Base-by-base conservation (phyloP, 2,113 vertebrate species). In the Arothron firmamentum region DNA sequence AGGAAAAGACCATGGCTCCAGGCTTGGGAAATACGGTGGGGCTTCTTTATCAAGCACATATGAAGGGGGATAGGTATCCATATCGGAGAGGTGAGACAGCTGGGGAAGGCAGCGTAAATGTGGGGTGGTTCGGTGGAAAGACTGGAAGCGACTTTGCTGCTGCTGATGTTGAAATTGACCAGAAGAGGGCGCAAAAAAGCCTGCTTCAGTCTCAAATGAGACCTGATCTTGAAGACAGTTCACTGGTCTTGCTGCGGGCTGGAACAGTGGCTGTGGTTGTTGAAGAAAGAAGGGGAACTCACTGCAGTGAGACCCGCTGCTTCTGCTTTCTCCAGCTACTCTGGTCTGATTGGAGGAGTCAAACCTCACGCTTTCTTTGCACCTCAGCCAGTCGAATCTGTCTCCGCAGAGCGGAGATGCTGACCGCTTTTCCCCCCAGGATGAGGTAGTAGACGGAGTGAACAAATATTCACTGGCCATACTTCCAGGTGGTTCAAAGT, bases 1-100 rank as follows among this genome's bases (percentile, higher is more conserved):
- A 66, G 93, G 92, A 63, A 92, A 94, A 48, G 84, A 81, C 92
- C 90, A 94, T 25, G 53, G 52, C 34, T 90, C 86, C 1, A 91
- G 90, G 57, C 89, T 91, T 16, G 51, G 75, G 54, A 84, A 48
- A 66, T 48, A 57, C 70, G 78, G 78, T 50, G 62, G 43, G 46
- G 80, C 34, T 6, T 67, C 70, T 48, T 66, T 84, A 48, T 91
- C 90, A 51, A 90, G 77, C 57, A 74, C 72, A 58, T 83, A 73
- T n/a, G 83, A 83, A 8, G 78, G 61, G 6, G 83, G 88, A 25
- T 78, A 92, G 60, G 74, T 74, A 15, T 47, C 81, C 78, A 86
- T 87, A 54, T 72, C 74, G 52, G 49, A 62, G 4, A 52, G 77
- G 56, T 80, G 41, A 38, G 68, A 70, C 52, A 34, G 67, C 38